These are phyloP conservation scores for Dicrostonyx torquatus DNA, from an alignment of 2,797 vertebrate species.

Conservation along the genomic window DNA sequence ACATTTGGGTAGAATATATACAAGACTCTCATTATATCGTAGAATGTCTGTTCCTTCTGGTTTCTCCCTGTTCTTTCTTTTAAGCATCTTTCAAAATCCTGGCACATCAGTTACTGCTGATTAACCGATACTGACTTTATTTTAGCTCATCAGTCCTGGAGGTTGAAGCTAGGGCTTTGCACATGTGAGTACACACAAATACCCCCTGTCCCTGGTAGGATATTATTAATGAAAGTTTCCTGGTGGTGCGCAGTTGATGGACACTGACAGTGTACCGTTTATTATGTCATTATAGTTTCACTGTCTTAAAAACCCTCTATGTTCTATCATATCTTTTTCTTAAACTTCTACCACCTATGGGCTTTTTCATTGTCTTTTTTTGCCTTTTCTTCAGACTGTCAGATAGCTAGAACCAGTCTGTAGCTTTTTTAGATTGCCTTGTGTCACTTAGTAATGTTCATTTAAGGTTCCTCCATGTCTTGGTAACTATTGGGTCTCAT, in stretches of 20 bases:
- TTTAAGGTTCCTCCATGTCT: neutral
- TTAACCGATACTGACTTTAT: neutral
- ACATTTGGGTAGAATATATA: conserved; percentile 11
- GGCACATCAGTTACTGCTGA: neutral
- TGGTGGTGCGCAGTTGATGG: neutral
- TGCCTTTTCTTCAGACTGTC: neutral
- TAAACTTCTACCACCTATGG: neutral
- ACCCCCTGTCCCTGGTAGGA: neutral
- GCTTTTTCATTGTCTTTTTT: neutral
- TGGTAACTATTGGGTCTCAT: neutral
- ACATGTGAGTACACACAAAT: neutral
- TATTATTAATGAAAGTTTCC: neutral
- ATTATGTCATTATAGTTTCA: neutral
- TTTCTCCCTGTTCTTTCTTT: neutral
- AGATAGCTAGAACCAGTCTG: neutral
- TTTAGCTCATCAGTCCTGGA: neutral
- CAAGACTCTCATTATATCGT: neutral
- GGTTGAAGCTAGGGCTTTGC: neutral
- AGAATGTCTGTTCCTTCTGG: neutral
- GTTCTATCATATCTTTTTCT: neutral
- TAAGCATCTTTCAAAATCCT: neutral
- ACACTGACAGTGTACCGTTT: neutral
- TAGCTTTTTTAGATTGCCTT: neutral
- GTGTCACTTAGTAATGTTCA: neutral
- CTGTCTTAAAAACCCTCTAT: neutral